Base-by-base conservation (phyloP, 2,888 invertebrate species). In the Nesidiocoris tenuis region DNA sequence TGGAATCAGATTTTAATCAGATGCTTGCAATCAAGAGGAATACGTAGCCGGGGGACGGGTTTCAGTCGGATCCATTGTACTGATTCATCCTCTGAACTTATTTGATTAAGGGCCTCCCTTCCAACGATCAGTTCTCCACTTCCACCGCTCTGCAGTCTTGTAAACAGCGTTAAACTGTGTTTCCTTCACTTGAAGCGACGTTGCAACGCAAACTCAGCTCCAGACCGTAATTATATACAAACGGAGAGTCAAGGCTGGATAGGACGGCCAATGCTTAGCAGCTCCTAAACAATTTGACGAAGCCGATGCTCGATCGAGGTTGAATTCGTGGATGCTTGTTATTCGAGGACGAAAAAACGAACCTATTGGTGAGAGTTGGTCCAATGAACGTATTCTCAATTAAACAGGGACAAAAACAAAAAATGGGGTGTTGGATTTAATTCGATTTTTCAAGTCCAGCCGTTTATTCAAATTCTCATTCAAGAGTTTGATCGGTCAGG, bases 161-260 rank as follows among this genome's bases (percentile, higher is more conserved):
- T 59, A 59, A 59, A 59, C 59, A 17, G 59, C n/a, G 59, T 59
- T 59, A 54, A 7, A 54, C 54, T 54, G 7, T 9, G 3, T 12
- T 39, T 39, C 39, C 5, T 39, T 39, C 39, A 39, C 5, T 12
- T 39, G 39, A 39, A 39, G 39, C 39, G 39, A 39, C 39, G 59
- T n/a, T 59, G 59, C 59, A 59, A 12, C 59, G 59, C 17, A 59
- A 59, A 18, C 59, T 59, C 59, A 59, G n/a, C 59, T 59, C n/a
- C 59, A 59, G 18, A 18, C n/a, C 59, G 59, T 59, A 59, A 59
- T 59, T 59, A 59, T n/a, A 59, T 59, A 59, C n/a, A 3, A 59
- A 18, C 59, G 7, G 59, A 18, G 59, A 3, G 3, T n/a, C 18
- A 3, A 5, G 59, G 59, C 59, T n/a, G 3, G 59, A 9, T 5